Evolutionary conservation across 2,888 invertebrate species (phyloP).

Genomic region (Sarcophaga caerulescens): DNA sequence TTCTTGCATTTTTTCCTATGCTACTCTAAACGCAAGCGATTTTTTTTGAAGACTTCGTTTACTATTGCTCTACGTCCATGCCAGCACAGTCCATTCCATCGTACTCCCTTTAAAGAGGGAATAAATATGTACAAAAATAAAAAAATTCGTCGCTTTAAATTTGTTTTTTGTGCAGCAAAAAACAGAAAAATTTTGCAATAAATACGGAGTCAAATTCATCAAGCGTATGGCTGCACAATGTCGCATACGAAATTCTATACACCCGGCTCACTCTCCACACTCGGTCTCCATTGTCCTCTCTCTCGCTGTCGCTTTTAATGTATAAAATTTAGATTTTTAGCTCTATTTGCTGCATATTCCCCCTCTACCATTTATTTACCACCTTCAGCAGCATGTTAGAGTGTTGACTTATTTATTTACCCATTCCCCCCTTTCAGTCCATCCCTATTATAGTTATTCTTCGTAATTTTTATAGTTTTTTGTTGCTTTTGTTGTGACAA

Average conservation of each 20-base stretch:
- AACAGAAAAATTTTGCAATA: conserved; percentile 42
- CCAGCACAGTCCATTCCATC: too few species aligned
- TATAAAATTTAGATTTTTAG: conserved; percentile 38
- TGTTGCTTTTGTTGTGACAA: not conserved
- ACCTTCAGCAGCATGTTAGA: conserved; percentile 7
- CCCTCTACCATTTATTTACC: not conserved
- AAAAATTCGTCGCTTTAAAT: conserved; percentile 24
- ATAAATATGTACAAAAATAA: conserved; percentile 9
- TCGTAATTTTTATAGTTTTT: conserved; percentile 11
- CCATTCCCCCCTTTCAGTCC: not conserved
- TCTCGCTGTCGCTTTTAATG: not conserved
- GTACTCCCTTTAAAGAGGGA: not conserved
- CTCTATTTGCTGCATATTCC: conserved; percentile 19
- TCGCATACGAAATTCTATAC: conserved; percentile 43
- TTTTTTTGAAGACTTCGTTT: not conserved
- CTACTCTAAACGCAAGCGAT: conserved; percentile 36
- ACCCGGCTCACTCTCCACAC: not conserved
- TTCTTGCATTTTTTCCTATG: conserved; percentile 60
- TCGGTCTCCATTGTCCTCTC: not conserved
- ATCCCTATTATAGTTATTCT: conserved; percentile 6
- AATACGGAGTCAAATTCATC: conserved; percentile 65
- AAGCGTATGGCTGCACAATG: conserved; percentile 63
- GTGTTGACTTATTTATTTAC: conserved; percentile 20
- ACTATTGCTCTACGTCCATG: not conserved
- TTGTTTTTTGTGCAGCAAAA: conserved; percentile 7